Conservation (phyloP, 2,888 invertebrate species). For the Xanthia icteritia region DNA sequence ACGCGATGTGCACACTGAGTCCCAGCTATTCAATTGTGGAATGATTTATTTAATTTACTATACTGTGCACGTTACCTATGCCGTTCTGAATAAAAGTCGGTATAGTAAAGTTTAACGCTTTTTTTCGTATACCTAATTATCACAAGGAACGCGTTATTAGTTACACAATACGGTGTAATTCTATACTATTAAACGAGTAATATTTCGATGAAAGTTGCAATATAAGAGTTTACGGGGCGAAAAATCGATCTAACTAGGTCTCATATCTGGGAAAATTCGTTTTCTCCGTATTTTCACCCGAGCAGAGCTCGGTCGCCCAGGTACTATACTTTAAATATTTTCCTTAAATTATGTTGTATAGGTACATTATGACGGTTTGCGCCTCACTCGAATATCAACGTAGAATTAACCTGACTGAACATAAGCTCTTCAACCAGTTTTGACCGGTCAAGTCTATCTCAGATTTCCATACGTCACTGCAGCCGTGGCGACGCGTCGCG, state of each 20-base stretch:
- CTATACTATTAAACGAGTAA: no score
- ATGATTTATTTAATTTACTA: constrained; percentile 53
- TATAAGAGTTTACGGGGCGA: no score
- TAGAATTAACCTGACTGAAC: not conserved
- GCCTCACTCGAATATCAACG: not conserved
- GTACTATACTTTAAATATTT: no score
- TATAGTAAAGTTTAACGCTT: not conserved
- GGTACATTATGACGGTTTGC: not conserved
- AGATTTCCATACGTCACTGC: not conserved
- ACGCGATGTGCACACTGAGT: constrained; percentile 43
- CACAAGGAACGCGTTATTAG: not conserved
- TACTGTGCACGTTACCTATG: constrained; percentile 9
- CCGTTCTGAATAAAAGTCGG: constrained; percentile 5
- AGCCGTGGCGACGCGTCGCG: not conserved
- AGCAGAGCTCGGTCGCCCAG: no score
- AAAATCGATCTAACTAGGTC: no score
- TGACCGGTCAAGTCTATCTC: not conserved
- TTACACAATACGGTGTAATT: not conserved
- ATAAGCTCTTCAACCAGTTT: not conserved
- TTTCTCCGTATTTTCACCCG: no score
- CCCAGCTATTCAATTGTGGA: constrained; percentile 39
- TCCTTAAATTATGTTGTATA: not conserved
- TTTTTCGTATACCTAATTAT: not conserved
- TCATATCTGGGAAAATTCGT: no score
- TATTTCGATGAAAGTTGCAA: no score